These are phyloP conservation scores for Pterophyllum scalare DNA, from an alignment of 2,113 vertebrate genomes.

Conservation along the genomic window DNA sequence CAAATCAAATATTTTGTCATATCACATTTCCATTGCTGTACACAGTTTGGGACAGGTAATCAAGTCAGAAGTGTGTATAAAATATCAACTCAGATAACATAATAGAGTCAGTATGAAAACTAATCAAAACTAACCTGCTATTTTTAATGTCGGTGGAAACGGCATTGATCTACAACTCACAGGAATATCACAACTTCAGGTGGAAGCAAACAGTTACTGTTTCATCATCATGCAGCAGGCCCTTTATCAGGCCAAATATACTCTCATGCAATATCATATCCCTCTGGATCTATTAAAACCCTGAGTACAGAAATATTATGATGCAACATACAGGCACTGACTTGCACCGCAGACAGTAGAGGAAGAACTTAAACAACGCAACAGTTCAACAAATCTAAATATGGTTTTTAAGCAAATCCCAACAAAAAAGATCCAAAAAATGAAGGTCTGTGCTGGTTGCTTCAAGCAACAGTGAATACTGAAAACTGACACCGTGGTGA, in stretches of 20 bases:
- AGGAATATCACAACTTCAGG: neutral
- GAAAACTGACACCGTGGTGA: neutral
- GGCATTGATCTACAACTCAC: neutral
- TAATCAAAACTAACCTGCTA: neutral
- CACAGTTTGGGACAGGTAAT: neutral
- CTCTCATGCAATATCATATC: neutral
- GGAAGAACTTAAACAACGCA: neutral
- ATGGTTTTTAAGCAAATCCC: neutral
- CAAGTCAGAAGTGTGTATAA: neutral
- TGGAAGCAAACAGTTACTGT: neutral
- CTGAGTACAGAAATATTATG: neutral
- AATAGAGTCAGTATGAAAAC: neutral
- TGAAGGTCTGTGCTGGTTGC: neutral
- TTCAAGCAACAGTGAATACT: neutral
- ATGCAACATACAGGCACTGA: neutral
- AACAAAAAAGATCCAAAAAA: neutral
- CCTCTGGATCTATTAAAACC: neutral
- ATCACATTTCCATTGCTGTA: neutral
- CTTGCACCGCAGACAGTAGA: neutral
- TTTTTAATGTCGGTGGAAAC: neutral
- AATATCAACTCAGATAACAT: neutral
- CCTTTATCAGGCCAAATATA: neutral
- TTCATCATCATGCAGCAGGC: neutral
- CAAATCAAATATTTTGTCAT: neutral
- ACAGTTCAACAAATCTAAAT: neutral